Evolutionary conservation across 2,797 vertebrate species (phyloP).

Genomic region (Gambelia wislizenii): DNA sequence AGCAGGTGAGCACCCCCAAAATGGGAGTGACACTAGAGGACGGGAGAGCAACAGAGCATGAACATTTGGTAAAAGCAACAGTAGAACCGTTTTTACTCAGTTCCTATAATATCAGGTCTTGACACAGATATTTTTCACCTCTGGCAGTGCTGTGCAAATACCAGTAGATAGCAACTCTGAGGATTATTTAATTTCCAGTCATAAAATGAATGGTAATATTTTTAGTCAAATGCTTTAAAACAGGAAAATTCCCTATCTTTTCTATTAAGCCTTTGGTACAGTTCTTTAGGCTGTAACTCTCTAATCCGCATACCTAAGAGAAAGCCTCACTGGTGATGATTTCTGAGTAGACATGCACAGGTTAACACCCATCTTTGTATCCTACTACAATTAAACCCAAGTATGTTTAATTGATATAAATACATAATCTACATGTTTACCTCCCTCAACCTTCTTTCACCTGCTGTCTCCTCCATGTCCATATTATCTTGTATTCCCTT

Average conservation of each 20-base stretch:
- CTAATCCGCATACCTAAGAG: neutral
- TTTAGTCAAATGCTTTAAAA: constrained; percentile 29
- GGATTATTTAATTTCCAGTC: neutral
- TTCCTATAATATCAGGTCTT: neutral
- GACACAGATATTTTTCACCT: neutral
- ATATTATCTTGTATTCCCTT: accelerated
- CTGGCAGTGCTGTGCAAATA: neutral
- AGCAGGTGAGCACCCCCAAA: too few relatives aligned
- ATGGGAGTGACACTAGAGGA: too few relatives aligned
- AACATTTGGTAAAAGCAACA: neutral
- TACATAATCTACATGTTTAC: neutral
- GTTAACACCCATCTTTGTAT: neutral
- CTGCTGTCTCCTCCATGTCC: neutral
- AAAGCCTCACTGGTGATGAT: neutral
- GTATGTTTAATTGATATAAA: neutral
- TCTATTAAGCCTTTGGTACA: neutral
- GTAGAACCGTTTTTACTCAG: neutral
- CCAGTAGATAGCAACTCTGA: neutral
- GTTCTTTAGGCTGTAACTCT: neutral
- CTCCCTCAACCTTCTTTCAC: neutral
- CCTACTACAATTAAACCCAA: neutral
- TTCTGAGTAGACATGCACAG: neutral
- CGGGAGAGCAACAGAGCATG: neutral
- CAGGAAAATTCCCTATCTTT: neutral
- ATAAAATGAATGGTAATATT: neutral